Percentiles rank a stretch among this genome's conserved stretches.
phyloP scores from a whole-genome alignment of 2,797 vertebrate species.

The Taeniopygia guttata region DNA sequence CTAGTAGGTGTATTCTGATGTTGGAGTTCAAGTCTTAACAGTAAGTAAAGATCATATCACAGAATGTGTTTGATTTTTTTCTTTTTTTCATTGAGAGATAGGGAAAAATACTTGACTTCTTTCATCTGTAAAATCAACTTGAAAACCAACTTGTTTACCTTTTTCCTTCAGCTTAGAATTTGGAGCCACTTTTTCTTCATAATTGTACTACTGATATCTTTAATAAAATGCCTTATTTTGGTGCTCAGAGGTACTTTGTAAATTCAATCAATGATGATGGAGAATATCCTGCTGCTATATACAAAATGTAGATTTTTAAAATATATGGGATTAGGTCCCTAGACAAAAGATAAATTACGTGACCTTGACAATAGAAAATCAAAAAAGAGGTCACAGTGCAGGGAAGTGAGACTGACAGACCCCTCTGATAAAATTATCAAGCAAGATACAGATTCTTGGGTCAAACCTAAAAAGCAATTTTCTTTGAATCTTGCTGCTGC shows the following conservation, averaged over 20 bases:
- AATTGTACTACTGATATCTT: background rate
- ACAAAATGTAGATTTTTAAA: background rate
- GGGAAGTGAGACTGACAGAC: background rate
- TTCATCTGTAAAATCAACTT: background rate
- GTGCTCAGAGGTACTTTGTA: background rate
- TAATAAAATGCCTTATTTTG: background rate
- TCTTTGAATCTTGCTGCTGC: background rate
- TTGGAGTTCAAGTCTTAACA: background rate
- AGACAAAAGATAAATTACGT: background rate
- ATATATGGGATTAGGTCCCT: background rate
- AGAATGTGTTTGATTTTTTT: accelerated
- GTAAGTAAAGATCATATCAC: background rate
- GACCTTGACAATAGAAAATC: background rate
- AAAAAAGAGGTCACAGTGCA: background rate
- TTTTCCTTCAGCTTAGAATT: background rate
- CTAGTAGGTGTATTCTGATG: background rate
- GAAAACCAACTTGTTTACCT: background rate
- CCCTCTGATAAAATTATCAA: background rate
- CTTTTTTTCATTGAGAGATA: background rate
- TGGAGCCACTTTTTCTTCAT: background rate
- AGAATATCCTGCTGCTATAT: background rate
- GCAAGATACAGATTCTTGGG: background rate
- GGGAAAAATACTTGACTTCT: background rate
- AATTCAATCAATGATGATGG: background rate
- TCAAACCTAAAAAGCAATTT: background rate